These are phyloP conservation scores for Nanorana parkeri DNA, from an alignment of 2,113 vertebrate species.

Conservation along the genomic window DNA sequence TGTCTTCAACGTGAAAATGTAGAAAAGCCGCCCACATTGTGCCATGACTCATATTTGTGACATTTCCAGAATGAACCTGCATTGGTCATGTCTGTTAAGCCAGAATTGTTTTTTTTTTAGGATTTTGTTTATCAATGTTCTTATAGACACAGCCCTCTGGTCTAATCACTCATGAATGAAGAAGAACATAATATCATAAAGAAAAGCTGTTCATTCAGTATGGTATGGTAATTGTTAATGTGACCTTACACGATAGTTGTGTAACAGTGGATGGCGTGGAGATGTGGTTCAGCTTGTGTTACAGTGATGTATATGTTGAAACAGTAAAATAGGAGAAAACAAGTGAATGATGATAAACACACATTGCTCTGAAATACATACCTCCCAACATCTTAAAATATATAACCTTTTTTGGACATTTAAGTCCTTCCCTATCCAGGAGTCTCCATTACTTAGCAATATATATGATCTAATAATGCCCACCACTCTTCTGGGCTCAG, in stretches of 20 bases:
- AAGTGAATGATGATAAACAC: conserved; percentile 39
- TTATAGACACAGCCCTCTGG: background rate
- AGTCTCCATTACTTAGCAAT: too few species aligned
- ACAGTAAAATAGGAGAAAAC: conserved; percentile 24
- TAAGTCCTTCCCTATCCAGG: too few species aligned
- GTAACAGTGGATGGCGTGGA: conserved; percentile 45
- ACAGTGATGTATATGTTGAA: conserved; percentile 22
- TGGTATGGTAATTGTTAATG: conserved; percentile 48
- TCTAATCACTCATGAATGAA: background rate
- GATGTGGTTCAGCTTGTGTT: conserved; percentile 46
- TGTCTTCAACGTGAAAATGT: background rate
- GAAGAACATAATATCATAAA: conserved; percentile 21
- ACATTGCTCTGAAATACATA: background rate
- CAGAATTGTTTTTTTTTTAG: background rate
- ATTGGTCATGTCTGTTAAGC: background rate
- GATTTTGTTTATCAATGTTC: conserved; percentile 4
- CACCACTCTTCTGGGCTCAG: too few species aligned
- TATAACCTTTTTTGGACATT: too few species aligned
- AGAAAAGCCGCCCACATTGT: background rate
- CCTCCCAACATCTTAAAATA: too few species aligned
- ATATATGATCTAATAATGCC: too few species aligned
- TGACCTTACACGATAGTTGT: conserved; percentile 40
- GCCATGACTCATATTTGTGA: conserved; percentile 5
- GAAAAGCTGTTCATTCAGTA: conserved; percentile 8
- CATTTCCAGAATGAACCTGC: background rate